Conservation (phyloP, 2,113 vertebrate species). For the Scomber colias region DNA sequence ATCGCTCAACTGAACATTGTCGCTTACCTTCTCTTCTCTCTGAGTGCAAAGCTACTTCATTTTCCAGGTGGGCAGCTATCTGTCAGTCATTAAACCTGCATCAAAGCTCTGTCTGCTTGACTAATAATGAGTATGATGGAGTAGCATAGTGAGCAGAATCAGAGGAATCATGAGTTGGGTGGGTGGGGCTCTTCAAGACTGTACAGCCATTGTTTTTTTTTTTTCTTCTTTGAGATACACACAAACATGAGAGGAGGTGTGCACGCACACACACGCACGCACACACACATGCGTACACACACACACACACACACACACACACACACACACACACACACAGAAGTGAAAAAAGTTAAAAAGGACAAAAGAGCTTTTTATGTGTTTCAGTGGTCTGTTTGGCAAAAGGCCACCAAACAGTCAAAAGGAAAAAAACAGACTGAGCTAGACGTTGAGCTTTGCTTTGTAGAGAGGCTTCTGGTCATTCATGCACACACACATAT, state of each 20-base stretch:
- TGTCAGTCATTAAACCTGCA: conserved; percentile 18
- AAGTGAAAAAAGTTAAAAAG: conserved; percentile 86
- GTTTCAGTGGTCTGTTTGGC: conserved; percentile 57
- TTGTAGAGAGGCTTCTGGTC: conserved; percentile 31
- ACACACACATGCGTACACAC: conserved; percentile 54
- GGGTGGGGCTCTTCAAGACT: conserved; percentile 85
- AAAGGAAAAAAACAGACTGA: conserved; percentile 39
- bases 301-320: conserved; percentile 57
- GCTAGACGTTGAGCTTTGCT: conserved; percentile 30
- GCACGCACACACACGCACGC: conserved; percentile 27
- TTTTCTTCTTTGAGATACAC: conserved; percentile 58
- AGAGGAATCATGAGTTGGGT: conserved; percentile 72
- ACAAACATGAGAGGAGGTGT: conserved; percentile 65
- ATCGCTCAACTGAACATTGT: not conserved
- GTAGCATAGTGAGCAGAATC: conserved; percentile 54
- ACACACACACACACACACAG: conserved; percentile 52
- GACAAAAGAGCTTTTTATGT: conserved; percentile 74
- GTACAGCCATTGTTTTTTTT: conserved; percentile 84
- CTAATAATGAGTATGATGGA: conserved; percentile 52
- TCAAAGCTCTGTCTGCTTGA: conserved; percentile 37
- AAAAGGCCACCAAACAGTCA: conserved; percentile 31
- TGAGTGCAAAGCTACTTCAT: not conserved
- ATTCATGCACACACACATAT: conserved; percentile 18
- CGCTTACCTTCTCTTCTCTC: not conserved
- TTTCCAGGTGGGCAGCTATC: not conserved